Evolutionary conservation across 2,888 invertebrate genomes (phyloP).

Genomic region (Stictocephala bisonia): DNA sequence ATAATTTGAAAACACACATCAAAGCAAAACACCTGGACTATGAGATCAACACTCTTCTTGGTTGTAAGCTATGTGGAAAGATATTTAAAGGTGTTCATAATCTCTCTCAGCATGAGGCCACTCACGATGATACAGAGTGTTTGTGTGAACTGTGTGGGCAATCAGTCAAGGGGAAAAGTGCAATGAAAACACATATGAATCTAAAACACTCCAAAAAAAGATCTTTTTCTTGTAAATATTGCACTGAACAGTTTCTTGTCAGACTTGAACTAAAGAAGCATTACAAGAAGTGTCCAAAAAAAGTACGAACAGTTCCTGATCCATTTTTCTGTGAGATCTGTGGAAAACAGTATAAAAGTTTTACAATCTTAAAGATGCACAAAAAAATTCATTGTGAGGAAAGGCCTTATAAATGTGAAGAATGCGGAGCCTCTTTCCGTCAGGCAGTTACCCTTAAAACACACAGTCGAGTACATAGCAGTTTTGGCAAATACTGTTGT

Average conservation of each 20-base stretch:
- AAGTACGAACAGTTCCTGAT: too few relatives aligned
- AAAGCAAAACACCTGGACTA: background rate
- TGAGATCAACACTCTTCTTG: too few relatives aligned
- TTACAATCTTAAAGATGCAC: background rate
- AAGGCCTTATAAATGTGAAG: conserved; percentile 8
- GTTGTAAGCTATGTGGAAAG: conserved; percentile 1
- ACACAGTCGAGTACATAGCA: background rate
- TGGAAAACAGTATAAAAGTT: background rate
- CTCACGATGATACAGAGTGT: background rate
- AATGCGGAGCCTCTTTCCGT: conserved; percentile 1
- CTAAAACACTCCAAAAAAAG: background rate
- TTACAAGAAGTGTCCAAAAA: too few relatives aligned
- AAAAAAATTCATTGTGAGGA: background rate
- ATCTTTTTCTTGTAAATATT: background rate
- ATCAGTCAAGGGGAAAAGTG: background rate
- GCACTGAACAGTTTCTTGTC: background rate
- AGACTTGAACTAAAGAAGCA: too few relatives aligned
- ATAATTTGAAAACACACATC: background rate
- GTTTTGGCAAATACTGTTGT: background rate
- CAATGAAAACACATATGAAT: conserved; percentile 6
- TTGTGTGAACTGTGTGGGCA: conserved; percentile 24
- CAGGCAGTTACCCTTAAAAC: background rate
- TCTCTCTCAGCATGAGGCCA: background rate
- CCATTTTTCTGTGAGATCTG: conserved; percentile 5
- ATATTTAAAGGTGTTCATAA: background rate